Conservation (phyloP, 2,797 vertebrate species). For the Stomatorhinus walkeri region DNA sequence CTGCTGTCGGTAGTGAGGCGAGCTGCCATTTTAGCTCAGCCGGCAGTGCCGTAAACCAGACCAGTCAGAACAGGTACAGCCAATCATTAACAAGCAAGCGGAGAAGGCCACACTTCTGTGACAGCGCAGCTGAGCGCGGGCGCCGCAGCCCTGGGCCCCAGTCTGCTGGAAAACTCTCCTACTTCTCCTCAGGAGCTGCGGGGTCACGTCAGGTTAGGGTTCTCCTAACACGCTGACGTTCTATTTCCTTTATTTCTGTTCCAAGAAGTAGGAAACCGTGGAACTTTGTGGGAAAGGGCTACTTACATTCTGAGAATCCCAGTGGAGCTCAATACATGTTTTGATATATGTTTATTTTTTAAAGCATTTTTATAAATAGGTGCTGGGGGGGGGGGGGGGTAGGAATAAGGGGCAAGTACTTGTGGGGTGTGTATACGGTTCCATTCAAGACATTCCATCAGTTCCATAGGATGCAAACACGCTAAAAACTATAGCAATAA, state of each 20-base stretch:
- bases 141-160: background rate
- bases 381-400: background rate
- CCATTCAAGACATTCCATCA: background rate
- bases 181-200: background rate
- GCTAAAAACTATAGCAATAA: background rate
- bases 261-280: background rate
- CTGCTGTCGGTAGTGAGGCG: constrained; percentile 44
- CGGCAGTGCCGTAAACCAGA: constrained; percentile 53
- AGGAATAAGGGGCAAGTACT: background rate
- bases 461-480: background rate
- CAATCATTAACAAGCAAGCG: constrained; percentile 67
- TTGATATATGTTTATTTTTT: background rate
- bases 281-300: background rate
- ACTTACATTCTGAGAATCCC: background rate
- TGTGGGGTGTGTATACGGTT: background rate
- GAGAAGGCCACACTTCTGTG: constrained; percentile 54
- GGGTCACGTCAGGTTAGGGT: background rate
- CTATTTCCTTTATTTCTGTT: background rate
- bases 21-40: constrained; percentile 44
- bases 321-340: background rate
- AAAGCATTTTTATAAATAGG: background rate
- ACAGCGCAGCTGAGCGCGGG: constrained; percentile 29
- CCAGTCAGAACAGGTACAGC: constrained; percentile 70
- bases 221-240: background rate
- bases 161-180: background rate